phyloP scores from a whole-genome alignment of 2,797 vertebrate species.

The Phoxinus dragarum region DNA sequence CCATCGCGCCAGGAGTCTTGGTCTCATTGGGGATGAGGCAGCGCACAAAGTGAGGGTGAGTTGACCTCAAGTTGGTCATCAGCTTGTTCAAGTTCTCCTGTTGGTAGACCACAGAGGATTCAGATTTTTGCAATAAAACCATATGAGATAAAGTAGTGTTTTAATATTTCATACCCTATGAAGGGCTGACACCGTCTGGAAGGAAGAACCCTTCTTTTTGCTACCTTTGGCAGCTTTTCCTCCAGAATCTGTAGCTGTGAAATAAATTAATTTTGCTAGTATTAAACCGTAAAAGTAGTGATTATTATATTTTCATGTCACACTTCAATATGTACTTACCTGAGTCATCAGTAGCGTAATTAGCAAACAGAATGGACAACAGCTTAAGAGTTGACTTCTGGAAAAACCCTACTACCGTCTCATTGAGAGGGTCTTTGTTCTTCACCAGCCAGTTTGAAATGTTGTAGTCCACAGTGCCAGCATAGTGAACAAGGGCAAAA shows the following conservation, averaged over 20 bases:
- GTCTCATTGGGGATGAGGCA: not conserved
- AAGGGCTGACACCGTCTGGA: slow-evolving; percentile 10
- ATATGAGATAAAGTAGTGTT: slow-evolving; percentile 72
- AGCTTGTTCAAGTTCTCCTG: slow-evolving; percentile 5
- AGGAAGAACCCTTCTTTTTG: slow-evolving; percentile 83
- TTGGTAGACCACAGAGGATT: not conserved
- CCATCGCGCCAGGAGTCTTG: slow-evolving; percentile 9
- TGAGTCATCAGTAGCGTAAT: slow-evolving; percentile 76
- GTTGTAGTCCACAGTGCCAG: slow-evolving; percentile 84
- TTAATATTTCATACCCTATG: not conserved
- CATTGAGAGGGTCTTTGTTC: slow-evolving; percentile 86
- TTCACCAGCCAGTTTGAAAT: slow-evolving; percentile 81
- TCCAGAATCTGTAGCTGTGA: not conserved
- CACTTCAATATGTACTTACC: slow-evolving; percentile 61
- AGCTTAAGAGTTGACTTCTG: slow-evolving; percentile 81
- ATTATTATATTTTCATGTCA: not conserved
- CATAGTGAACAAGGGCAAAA: not conserved
- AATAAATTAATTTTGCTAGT: not conserved
- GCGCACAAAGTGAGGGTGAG: slow-evolving; percentile 16
- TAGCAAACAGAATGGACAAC: slow-evolving; percentile 62
- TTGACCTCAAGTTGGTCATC: slow-evolving; percentile 18
- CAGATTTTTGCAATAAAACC: slow-evolving; percentile 56
- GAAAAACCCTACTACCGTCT: slow-evolving; percentile 62
- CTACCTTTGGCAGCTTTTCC: slow-evolving; percentile 62
- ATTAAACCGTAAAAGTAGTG: no score